Evolutionary conservation across 1,140 invertebrate genomes (phyloP), one percentile per base, ranked within the genome.

Genomic region (Cephus cinctus): DNA sequence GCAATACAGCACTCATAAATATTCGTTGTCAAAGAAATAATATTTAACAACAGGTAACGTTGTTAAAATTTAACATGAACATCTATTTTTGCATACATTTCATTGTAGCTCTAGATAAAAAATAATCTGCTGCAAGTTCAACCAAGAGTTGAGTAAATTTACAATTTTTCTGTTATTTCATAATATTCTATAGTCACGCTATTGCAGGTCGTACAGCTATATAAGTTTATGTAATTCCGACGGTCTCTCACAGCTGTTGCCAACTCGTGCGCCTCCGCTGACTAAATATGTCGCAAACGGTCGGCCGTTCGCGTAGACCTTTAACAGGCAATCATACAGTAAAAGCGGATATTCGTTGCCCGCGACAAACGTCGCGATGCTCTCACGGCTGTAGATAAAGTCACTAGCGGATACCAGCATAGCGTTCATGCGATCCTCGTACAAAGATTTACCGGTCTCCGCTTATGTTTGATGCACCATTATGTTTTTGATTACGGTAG

Each of bases 401-500:
- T 15, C 8, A 18, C 34, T 9, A 30, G 11, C 14, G 30, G 35
- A 11, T 36, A 55, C 68, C 45, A 59, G 12, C 56, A 30, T 25
- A 22, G 16, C 14, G 35, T 35, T 58, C 61, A 64, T 76, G 66
- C 12, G 48, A 16, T 59, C 71, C 74, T 62, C 22, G 38, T 61
- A 54, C 44, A 62, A 68, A 67, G 71, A 76, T 75, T 75, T 75
- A 75, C 70, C 67, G 64, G 63, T 61, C 72, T 73, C 63, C 69
- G 71, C 69, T 76, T 76, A 75, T 73, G 72, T 71, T 69, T 63
- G 71, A 76, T 76, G 73, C 72, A 74, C 71, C 65, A 71, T 71
- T 63, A 57, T 72, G 54, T 63, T 59, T 62, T 61, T 61, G 63
- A 73, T 75, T 74, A 68, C 62, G 66, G 68, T 73, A 74, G 71